phyloP scores from a whole-genome alignment of 2,888 invertebrate genomes.

The Phrixothrix hirtus region DNA sequence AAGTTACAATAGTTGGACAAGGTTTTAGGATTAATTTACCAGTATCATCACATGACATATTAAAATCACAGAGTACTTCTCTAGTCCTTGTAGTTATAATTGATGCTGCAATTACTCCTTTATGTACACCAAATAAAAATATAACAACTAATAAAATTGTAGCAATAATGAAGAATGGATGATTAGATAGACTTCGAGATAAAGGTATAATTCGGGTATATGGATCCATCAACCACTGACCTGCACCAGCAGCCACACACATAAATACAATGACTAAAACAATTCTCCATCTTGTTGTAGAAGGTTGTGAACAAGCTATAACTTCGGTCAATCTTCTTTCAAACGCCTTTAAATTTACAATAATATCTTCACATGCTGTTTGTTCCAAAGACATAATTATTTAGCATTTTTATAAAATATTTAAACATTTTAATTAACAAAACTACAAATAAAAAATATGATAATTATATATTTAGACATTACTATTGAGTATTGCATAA shows the following conservation, averaged over 20 bases:
- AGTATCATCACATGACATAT: slow-evolving; percentile 98
- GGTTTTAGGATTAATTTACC: slow-evolving; percentile 94
- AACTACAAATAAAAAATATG: too few relatives aligned
- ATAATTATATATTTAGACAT: too few relatives aligned
- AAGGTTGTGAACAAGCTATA: slow-evolving; percentile 92
- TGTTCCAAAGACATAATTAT: slow-evolving; percentile 77
- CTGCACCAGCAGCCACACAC: slow-evolving; percentile 92
- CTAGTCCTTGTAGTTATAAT: slow-evolving; percentile 92
- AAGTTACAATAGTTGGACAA: slow-evolving; percentile 64
- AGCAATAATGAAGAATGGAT: slow-evolving; percentile 91
- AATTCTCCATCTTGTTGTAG: slow-evolving; percentile 94
- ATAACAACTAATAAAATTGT: slow-evolving; percentile 79
- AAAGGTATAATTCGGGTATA: slow-evolving; percentile 89
- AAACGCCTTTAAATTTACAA: slow-evolving; percentile 94
- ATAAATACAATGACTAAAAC: slow-evolving; percentile 83
- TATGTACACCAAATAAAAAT: slow-evolving; percentile 91
- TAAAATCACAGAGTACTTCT: slow-evolving; percentile 89
- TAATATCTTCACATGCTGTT: slow-evolving; percentile 77
- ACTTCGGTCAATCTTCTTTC: slow-evolving; percentile 97
- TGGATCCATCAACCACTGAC: slow-evolving; percentile 95
- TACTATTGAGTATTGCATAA: too few relatives aligned
- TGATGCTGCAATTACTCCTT: slow-evolving; percentile 93
- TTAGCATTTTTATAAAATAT: too few relatives aligned
- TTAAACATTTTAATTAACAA: too few relatives aligned
- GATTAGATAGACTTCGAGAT: slow-evolving; percentile 88